Percentiles rank a stretch among this genome's conserved stretches.
These are phyloP conservation scores for Gadopsis bispinosus DNA, from an alignment of 2,797 vertebrate genomes.

Conservation along the genomic window DNA sequence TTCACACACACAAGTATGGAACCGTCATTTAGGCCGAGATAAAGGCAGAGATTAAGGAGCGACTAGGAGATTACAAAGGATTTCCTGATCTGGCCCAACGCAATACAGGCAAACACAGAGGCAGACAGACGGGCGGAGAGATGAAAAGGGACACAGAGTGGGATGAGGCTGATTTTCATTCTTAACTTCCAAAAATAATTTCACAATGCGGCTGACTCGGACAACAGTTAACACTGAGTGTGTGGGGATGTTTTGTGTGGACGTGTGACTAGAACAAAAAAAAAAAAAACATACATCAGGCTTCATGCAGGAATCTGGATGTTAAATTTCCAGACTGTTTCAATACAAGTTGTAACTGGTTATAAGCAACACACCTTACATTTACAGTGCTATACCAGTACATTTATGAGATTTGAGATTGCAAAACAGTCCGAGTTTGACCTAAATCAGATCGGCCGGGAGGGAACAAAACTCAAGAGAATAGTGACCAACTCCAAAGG, in stretches of 20 bases:
- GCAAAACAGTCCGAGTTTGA: too few species aligned
- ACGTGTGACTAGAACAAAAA: background rate
- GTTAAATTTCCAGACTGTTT: too few species aligned
- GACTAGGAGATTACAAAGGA: constrained; percentile 51
- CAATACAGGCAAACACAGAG: constrained; percentile 24
- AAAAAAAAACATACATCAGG: background rate
- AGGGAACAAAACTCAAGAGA: too few species aligned
- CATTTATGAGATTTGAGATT: too few species aligned
- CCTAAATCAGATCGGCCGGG: too few species aligned
- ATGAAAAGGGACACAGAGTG: background rate
- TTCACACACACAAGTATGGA: background rate
- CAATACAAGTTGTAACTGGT: too few species aligned
- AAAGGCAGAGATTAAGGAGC: constrained; percentile 40
- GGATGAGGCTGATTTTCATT: background rate
- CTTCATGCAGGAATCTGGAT: too few species aligned
- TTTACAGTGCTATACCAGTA: too few species aligned
- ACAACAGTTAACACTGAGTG: background rate
- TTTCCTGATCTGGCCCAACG: constrained; percentile 41
- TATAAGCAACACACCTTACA: too few species aligned
- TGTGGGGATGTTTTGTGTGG: background rate
- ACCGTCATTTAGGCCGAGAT: constrained; percentile 17
- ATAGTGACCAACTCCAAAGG: too few species aligned
- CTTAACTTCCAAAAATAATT: constrained; percentile 11
- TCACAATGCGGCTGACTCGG: background rate
- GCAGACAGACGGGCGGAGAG: constrained; percentile 2